Evolutionary conservation across 35 echinoderm and acorn worm species (phyloP).

Genomic region (Apostichopus californicus): DNA sequence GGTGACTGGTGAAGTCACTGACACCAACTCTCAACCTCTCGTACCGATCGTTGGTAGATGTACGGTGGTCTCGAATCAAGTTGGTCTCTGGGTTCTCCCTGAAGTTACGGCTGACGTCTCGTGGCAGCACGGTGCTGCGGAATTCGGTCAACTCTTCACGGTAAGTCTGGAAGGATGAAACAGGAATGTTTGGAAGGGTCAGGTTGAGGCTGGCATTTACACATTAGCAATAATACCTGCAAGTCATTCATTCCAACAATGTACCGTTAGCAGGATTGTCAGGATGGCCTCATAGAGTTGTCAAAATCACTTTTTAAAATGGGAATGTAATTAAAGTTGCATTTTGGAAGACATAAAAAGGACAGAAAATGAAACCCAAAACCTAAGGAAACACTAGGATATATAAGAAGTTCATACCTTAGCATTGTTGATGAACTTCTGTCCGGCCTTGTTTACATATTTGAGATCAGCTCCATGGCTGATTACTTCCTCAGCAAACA

Average conservation of each 20-base stretch:
- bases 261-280: too few species aligned
- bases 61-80: conserved; percentile 62
- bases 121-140: conserved; percentile 75
- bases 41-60: conserved; percentile 77
- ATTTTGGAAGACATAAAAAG: not conserved
- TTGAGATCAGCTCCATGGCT: conserved; percentile 90
- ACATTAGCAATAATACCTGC: too few species aligned
- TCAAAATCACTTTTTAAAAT: too few species aligned
- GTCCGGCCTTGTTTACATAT: conserved; percentile 89
- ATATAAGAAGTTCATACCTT: conserved; percentile 57
- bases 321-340: not conserved
- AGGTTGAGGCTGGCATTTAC: too few species aligned
- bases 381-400: too few species aligned
- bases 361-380: not conserved
- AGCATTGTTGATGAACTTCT: conserved; percentile 91
- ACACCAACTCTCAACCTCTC: conserved; percentile 69
- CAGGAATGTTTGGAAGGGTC: not conserved
- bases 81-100: conserved; percentile 79
- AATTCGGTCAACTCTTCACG: conserved; percentile 89
- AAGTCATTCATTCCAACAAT: too few species aligned
- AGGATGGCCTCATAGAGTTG: too few species aligned
- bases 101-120: conserved; percentile 83
- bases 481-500: conserved; percentile 82
- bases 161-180: conserved; percentile 63
- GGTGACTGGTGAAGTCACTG: conserved; percentile 68